Conservation (phyloP, 1,140 invertebrate genomes). For the Drosophila simulans region DNA sequence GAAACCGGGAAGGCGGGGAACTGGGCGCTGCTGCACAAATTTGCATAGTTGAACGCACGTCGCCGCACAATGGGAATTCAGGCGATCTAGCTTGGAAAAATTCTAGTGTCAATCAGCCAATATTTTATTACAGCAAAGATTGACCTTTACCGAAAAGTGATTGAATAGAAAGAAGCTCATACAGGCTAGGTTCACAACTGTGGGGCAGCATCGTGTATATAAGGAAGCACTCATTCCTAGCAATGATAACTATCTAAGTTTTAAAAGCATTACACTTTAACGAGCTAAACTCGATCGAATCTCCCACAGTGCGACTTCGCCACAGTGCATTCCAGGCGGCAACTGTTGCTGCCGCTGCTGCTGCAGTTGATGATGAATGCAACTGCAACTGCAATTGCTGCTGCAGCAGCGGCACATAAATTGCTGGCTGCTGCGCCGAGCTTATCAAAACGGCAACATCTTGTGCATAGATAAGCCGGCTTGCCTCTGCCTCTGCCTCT, state of each 20-base stretch:
- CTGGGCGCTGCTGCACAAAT: constrained; percentile 62
- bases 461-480: constrained; percentile 78
- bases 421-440: constrained; percentile 71
- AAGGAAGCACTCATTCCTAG: not conserved
- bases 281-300: not conserved
- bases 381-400: constrained; percentile 62
- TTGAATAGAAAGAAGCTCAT: no score
- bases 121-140: no score
- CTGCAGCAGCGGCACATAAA: constrained; percentile 65
- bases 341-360: constrained; percentile 65
- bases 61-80: constrained; percentile 17
- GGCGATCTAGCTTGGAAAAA: not conserved
- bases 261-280: not conserved
- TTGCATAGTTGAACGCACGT: constrained; percentile 82
- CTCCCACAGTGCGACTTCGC: constrained; percentile 6
- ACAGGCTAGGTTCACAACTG: not conserved
- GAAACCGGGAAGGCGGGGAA: constrained; percentile 2
- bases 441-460: constrained; percentile 80
- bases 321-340: constrained; percentile 64
- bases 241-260: not conserved
- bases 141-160: no score
- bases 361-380: constrained; percentile 55
- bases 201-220: not conserved
- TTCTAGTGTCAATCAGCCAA: no score
- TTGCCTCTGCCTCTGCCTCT: constrained; percentile 2